Evolutionary conservation across 2,113 vertebrate species (phyloP), one percentile per base, ranked within the genome.

Genomic region (Vanacampus margaritifer): DNA sequence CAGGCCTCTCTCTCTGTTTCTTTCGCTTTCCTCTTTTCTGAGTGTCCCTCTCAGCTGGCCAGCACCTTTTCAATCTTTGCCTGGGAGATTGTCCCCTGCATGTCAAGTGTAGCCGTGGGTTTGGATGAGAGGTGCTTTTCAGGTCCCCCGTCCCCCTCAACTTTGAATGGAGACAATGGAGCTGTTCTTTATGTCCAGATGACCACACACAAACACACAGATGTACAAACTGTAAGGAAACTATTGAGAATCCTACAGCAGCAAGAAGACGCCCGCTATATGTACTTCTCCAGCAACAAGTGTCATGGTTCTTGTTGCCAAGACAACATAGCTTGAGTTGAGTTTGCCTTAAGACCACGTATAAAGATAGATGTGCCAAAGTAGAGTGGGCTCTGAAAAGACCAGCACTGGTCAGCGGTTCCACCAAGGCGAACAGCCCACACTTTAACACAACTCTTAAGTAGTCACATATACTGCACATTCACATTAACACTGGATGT

Each of bases 121-220:
- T 86, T 87, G 83, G 84, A 89, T 85, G 83, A 89, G 87, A 89
- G 87, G 88, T 85, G 84, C 87, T 87, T 87, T 87, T 84, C 81
- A 86, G 83, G 86, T 83, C 74, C 79, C 79, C 80, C 72, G 80
- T 79, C 79, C 84, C 85, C 84, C 79, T 89, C 85, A 87, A 88
- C 86, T 91, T 89, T 91, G 76, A 89, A 87, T 81, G 74, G 78
- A 81, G 68, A 90, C 85, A 91, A 90, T 87, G 70, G 84, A 70
- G 79, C 86, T 68, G 81, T 80, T 87, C 80, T 88, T 84, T 81
- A 83, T 84, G 63, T 88, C 83, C 77, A 87, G 84, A 88, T 87
- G 81, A 81, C 84, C 75, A 84, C 82, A 85, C 78, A 81, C 69
- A 71, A 68, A 74, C 67, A 78, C 80, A 83, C 70, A 68, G 66